Evolutionary conservation across 2,888 invertebrate genomes (phyloP).

Genomic region (Lycaena phlaeas): DNA sequence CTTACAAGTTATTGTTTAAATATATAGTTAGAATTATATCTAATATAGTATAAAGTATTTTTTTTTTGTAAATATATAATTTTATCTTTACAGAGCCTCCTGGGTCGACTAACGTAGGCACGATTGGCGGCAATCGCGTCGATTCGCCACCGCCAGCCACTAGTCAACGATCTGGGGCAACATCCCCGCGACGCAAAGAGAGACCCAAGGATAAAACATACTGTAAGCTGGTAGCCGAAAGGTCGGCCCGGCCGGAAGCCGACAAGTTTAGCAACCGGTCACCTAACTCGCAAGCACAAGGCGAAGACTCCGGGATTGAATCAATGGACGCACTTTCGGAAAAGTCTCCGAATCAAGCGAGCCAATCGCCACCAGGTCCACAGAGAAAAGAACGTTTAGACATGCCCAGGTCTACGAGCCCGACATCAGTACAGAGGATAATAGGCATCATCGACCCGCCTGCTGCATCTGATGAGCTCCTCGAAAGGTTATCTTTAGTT

Average conservation of each 20-base stretch:
- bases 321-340: conserved; percentile 95
- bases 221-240: conserved; percentile 70
- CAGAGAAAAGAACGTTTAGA: conserved; percentile 56
- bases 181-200: conserved; percentile 48
- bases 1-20: neutral
- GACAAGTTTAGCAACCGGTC: conserved; percentile 59
- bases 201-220: conserved; percentile 70
- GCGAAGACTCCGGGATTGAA: conserved; percentile 93
- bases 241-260: conserved; percentile 35
- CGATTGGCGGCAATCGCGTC: conserved; percentile 53
- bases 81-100: conserved; percentile 54
- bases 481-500: conserved; percentile 39
- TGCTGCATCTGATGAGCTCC: conserved; percentile 42
- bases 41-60: neutral
- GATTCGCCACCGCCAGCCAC: conserved; percentile 45
- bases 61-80: conserved; percentile 5
- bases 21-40: neutral
- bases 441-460: conserved; percentile 48
- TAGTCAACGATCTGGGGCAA: conserved; percentile 31
- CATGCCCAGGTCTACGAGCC: conserved; percentile 56
- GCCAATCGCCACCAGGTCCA: conserved; percentile 77
- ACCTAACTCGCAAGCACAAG: conserved; percentile 73
- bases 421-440: conserved; percentile 61
- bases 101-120: conserved; percentile 81
- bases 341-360: conserved; percentile 91